Evolutionary conservation across 2,888 invertebrate species (phyloP).

Genomic region (Nephrotoma appendiculata): DNA sequence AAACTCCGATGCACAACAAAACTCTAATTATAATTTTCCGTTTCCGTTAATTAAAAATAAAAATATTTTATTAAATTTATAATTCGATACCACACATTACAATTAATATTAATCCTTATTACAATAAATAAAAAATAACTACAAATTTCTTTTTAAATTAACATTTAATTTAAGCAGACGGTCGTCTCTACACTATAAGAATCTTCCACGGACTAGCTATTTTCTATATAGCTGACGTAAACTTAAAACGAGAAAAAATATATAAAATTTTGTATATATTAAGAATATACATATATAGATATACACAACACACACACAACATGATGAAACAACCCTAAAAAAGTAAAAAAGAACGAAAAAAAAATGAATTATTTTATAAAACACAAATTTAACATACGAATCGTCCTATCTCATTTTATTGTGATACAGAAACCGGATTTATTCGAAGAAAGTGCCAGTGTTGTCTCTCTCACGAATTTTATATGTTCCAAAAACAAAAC

Average conservation of each 20-base stretch:
- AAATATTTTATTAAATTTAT: neutral
- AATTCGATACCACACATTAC: neutral
- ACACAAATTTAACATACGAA: no score
- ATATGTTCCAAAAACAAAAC: no score
- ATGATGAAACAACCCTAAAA: no score
- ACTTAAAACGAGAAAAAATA: neutral
- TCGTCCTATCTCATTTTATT: no score
- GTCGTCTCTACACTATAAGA: neutral
- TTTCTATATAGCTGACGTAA: neutral
- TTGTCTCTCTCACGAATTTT: no score
- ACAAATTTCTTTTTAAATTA: neutral
- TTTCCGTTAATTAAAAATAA: neutral
- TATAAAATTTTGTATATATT: neutral
- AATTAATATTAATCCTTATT: neutral
- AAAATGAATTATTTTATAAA: no score
- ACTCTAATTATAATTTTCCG: neutral
- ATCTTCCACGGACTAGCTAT: neutral
- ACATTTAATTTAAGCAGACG: neutral
- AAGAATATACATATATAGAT: no score
- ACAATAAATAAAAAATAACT: neutral
- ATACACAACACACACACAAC: no score
- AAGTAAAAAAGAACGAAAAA: no score
- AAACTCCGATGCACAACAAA: neutral
- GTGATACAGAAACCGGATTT: no score
- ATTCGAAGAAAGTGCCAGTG: no score